A percentile compares a stretch with the other conserved stretches of the same genome.
phyloP scores from a whole-genome alignment of 2,113 vertebrate species.

The Cariama cristata region DNA sequence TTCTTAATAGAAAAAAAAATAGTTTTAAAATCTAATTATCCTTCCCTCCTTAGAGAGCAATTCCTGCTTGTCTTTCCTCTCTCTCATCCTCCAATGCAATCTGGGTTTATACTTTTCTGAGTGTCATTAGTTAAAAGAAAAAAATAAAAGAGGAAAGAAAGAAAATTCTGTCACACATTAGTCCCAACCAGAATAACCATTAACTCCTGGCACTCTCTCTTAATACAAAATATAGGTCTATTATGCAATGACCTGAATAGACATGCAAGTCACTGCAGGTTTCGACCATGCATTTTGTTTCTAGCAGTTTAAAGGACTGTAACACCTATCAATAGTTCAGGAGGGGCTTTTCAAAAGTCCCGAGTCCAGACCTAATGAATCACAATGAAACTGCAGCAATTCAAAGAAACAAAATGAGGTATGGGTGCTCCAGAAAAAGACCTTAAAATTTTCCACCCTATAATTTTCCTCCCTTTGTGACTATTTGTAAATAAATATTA shows the following conservation, averaged over 20 bases:
- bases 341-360: neutral
- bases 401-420: neutral
- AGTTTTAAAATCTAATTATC: neutral
- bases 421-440: neutral
- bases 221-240: neutral
- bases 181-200: neutral
- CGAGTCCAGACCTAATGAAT: neutral
- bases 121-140: neutral
- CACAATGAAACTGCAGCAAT: neutral
- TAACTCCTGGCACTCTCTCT: neutral
- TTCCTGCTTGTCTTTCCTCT: neutral
- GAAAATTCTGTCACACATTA: neutral
- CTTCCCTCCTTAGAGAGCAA: neutral
- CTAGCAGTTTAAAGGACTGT: neutral
- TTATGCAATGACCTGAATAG: neutral
- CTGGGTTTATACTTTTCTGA: neutral
- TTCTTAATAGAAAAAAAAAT: neutral
- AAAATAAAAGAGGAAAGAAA: neutral
- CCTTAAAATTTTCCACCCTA: neutral
- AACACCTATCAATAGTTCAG: neutral
- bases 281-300: neutral
- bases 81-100: neutral
- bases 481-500: neutral
- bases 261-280: neutral
- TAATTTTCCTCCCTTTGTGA: neutral